phyloP scores from a whole-genome alignment of 1,140 invertebrate species.

The Belonocnema kinseyi region DNA sequence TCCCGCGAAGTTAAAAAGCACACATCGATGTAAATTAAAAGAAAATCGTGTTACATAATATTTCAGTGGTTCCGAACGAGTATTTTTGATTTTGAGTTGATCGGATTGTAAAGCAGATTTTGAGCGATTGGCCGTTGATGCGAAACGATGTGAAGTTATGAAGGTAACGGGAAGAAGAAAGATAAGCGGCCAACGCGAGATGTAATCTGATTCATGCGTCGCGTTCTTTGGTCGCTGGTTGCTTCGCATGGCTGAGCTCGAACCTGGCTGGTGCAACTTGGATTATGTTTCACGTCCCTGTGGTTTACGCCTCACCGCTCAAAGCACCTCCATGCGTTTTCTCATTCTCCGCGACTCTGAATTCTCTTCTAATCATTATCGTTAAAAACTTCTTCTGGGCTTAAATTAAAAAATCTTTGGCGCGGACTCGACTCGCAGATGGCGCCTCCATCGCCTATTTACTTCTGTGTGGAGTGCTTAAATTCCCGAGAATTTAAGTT shows the following conservation, averaged over 20 bases:
- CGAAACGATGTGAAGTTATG: slow-evolving; percentile 65
- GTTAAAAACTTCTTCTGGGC: too few species aligned
- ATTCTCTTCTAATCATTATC: neutral
- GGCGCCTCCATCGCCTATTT: too few species aligned
- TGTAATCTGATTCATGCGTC: slow-evolving; percentile 75
- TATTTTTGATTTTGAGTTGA: neutral
- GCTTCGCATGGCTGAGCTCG: slow-evolving; percentile 72
- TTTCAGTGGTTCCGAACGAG: too few species aligned
- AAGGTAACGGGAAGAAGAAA: slow-evolving; percentile 61
- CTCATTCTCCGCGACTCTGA: neutral
- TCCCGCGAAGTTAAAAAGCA: too few species aligned
- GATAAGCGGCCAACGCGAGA: slow-evolving; percentile 70
- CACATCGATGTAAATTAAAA: too few species aligned
- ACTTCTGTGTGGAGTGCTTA: too few species aligned
- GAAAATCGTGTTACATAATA: too few species aligned
- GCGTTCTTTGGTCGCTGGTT: slow-evolving; percentile 68
- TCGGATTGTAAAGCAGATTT: neutral
- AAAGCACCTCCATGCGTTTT: slow-evolving; percentile 20
- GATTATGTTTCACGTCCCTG: slow-evolving; percentile 74
- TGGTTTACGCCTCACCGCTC: slow-evolving; percentile 67
- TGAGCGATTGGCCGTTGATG: slow-evolving; percentile 46
- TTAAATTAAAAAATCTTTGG: too few species aligned
- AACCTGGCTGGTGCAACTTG: slow-evolving; percentile 72
- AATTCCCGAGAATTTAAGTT: too few species aligned
- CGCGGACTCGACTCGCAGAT: too few species aligned